Evolutionary conservation across 2,113 vertebrate genomes (phyloP).

Genomic region (Drymodes brunneopygia): DNA sequence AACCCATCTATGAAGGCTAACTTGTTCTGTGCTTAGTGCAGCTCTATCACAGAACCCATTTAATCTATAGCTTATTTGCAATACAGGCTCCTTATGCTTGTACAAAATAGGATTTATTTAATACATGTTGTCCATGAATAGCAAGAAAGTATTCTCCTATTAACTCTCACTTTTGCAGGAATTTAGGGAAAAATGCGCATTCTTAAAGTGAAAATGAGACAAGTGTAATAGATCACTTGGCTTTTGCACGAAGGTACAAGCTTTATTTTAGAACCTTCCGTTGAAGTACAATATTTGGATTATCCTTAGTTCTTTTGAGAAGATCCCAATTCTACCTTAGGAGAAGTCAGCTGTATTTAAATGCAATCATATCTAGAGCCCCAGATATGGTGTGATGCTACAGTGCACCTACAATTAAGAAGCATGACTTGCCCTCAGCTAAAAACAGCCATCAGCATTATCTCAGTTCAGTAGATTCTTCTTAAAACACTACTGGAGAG

Average conservation of each 20-base stretch:
- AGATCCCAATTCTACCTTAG: not conserved
- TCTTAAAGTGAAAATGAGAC: not conserved
- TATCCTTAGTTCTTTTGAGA: not conserved
- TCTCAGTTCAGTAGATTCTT: not conserved
- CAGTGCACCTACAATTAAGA: not conserved
- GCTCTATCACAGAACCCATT: not conserved
- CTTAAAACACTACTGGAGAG: not conserved
- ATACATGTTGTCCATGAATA: fast-evolving
- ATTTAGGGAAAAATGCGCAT: not conserved
- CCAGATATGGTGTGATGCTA: not conserved
- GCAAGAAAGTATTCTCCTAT: not conserved
- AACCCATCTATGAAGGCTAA: not conserved
- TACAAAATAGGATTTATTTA: not conserved
- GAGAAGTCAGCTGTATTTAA: not conserved
- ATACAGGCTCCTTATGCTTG: not conserved
- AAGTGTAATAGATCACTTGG: not conserved
- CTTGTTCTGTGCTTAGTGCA: not conserved
- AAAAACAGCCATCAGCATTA: not conserved
- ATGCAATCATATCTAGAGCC: not conserved
- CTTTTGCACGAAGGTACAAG: not conserved
- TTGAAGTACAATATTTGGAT: not conserved
- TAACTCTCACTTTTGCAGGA: fast-evolving
- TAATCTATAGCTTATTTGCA: not conserved
- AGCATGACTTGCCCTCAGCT: not conserved
- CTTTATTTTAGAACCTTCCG: not conserved